phyloP scores from a whole-genome alignment of 2,888 invertebrate species.

The Netelia inedita region DNA sequence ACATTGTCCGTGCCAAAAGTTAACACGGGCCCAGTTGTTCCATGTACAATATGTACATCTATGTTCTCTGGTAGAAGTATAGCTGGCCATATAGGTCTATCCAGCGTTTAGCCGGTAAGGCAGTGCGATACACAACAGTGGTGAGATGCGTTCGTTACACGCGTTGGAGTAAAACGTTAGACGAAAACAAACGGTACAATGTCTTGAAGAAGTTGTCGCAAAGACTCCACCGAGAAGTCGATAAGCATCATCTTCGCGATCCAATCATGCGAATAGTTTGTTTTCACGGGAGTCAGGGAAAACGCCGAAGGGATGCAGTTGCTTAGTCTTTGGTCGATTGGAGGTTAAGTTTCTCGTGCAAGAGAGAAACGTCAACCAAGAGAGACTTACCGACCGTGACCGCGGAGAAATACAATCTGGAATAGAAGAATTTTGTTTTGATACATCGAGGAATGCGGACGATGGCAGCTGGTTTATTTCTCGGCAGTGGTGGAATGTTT shows the following conservation, averaged over 20 bases:
- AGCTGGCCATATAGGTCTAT: background rate
- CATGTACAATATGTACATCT: too few species aligned
- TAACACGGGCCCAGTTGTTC: too few species aligned
- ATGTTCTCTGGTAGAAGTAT: too few species aligned
- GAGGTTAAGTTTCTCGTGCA: conserved; percentile 55
- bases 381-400: conserved; percentile 43
- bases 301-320: conserved; percentile 11
- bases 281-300: background rate
- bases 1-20: too few species aligned
- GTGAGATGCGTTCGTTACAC: conserved; percentile 29
- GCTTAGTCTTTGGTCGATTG: background rate
- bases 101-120: background rate
- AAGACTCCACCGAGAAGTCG: background rate
- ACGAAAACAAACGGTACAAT: background rate
- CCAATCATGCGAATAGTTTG: background rate
- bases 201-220: background rate
- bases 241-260: background rate
- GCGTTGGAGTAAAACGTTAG: background rate
- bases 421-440: conserved; percentile 1
- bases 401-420: background rate
- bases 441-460: conserved; percentile 67
- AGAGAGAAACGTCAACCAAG: conserved; percentile 9
- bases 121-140: conserved; percentile 25
- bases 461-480: conserved; percentile 77
- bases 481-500: conserved; percentile 83